phyloP scores from a whole-genome alignment of 2,113 vertebrate species.

The Syngnathus typhle region DNA sequence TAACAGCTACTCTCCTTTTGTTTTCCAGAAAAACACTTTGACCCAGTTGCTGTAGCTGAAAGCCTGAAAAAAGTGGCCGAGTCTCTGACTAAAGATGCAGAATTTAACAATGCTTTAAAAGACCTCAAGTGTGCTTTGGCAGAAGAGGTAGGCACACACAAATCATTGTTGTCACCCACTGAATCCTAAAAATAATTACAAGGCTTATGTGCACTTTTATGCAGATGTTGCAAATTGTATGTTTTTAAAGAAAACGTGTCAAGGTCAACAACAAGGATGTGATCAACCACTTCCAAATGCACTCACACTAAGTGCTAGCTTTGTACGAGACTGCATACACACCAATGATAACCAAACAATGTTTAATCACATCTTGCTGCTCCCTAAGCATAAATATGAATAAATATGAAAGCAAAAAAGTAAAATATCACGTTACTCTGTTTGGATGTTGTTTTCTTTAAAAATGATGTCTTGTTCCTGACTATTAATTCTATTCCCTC shows the following conservation, averaged over 20 bases:
- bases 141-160: slow-evolving; percentile 45
- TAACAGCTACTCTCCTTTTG: background rate
- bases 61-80: slow-evolving; percentile 59
- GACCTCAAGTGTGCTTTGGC: slow-evolving; percentile 22
- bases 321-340: background rate
- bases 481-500: background rate
- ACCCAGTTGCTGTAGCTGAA: slow-evolving; percentile 53
- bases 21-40: slow-evolving; percentile 40
- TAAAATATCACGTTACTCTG: background rate
- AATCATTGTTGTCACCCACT: background rate
- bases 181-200: background rate
- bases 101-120: slow-evolving; percentile 23
- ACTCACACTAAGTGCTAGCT: background rate
- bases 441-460: background rate
- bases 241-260: background rate
- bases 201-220: background rate
- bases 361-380: too few species aligned
- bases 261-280: background rate
- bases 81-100: slow-evolving; percentile 27
- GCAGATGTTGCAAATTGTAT: background rate
- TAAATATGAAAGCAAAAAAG: too few species aligned
- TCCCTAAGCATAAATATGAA: too few species aligned
- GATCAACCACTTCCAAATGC: background rate
- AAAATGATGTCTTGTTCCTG: background rate
- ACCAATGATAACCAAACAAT: background rate